phyloP scores from a whole-genome alignment of 2,888 invertebrate genomes.

The Mechanitis messenoides region DNA sequence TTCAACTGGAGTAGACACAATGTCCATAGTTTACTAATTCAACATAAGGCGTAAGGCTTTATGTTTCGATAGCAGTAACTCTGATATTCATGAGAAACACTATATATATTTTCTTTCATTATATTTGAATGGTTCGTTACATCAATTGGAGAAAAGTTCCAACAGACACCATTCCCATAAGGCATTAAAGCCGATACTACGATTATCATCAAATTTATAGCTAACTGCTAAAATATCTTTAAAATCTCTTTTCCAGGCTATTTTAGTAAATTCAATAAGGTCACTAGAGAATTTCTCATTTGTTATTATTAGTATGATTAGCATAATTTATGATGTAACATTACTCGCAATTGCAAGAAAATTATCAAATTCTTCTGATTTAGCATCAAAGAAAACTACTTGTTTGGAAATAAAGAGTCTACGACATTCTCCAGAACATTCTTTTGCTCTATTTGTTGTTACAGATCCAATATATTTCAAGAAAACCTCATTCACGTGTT shows the following conservation, averaged over 20 bases:
- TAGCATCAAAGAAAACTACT: slow-evolving; percentile 42
- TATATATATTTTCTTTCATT: slow-evolving; percentile 46
- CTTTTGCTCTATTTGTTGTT: slow-evolving; percentile 30
- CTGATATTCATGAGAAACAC: slow-evolving; percentile 47
- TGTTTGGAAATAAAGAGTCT: slow-evolving; percentile 34
- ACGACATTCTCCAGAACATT: neutral
- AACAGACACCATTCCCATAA: slow-evolving; percentile 41
- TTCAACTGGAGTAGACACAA: no score
- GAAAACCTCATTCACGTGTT: slow-evolving; percentile 37
- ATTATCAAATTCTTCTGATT: slow-evolving; percentile 37
- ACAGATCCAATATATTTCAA: slow-evolving; percentile 36
- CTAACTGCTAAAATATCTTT: slow-evolving; percentile 45
- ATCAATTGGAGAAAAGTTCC: slow-evolving; percentile 37
- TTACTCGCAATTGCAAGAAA: slow-evolving; percentile 37
- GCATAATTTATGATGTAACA: slow-evolving; percentile 18
- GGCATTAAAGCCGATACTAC: slow-evolving; percentile 46
- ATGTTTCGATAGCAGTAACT: slow-evolving; percentile 33
- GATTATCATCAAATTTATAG: slow-evolving; percentile 26
- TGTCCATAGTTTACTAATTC: slow-evolving; percentile 17
- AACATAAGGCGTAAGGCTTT: slow-evolving; percentile 33
- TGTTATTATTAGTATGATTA: slow-evolving; percentile 36
- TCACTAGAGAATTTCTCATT: slow-evolving; percentile 24
- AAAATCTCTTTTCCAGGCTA: slow-evolving; percentile 45
- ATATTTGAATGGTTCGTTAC: slow-evolving; percentile 29
- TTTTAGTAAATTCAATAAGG: slow-evolving; percentile 33